Evolutionary conservation across 2,797 vertebrate genomes (phyloP).

Genomic region (Phoxinus dragarum): DNA sequence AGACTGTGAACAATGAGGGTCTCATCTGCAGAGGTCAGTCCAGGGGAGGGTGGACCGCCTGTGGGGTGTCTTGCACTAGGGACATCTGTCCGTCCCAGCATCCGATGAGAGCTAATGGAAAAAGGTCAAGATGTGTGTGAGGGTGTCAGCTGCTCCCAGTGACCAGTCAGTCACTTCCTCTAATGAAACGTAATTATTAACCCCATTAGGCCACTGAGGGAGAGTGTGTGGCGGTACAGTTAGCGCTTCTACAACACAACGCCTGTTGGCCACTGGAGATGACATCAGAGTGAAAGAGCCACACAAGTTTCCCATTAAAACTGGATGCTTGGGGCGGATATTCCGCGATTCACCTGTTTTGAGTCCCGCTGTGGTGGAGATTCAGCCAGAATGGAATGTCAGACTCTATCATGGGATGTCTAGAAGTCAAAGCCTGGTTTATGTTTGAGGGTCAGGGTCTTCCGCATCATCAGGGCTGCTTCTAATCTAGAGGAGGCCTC

Average conservation of each 20-base stretch:
- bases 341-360: conserved; percentile 7
- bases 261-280: neutral
- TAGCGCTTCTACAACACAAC: neutral
- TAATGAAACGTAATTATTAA: conserved; percentile 42
- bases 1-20: conserved; percentile 89
- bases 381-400: neutral
- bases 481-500: neutral
- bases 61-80: fast-evolving
- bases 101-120: conserved; percentile 35
- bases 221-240: neutral
- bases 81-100: conserved; percentile 16
- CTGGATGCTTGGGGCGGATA: conserved; percentile 11
- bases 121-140: conserved; percentile 42
- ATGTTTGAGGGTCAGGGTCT: neutral
- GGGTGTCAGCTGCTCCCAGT: neutral
- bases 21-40: conserved; percentile 92
- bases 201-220: conserved; percentile 31
- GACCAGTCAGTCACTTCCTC: conserved; percentile 20
- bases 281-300: conserved; percentile 2
- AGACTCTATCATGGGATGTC: neutral
- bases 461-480: neutral
- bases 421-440: neutral
- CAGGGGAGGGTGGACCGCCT: neutral
- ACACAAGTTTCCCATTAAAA: conserved; percentile 17
- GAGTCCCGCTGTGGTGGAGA: neutral